Evolutionary conservation across 2,888 invertebrate species (phyloP).

Genomic region (Torymus aiolomorphi): DNA sequence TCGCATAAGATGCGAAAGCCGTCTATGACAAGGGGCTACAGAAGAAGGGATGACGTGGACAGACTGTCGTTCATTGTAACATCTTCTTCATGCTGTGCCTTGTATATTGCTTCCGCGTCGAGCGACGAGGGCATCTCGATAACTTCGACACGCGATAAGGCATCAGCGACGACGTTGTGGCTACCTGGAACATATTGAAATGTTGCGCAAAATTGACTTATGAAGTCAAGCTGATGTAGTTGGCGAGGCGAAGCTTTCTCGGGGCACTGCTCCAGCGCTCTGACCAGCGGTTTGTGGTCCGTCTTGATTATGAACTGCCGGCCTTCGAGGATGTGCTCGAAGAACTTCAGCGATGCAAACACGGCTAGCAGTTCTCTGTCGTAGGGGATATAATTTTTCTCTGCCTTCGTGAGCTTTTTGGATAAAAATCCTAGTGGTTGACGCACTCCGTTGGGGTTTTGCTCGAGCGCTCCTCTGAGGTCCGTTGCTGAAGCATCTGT

Average conservation of each 20-base stretch:
- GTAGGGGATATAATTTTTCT: constrained; percentile 61
- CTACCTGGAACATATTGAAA: not conserved
- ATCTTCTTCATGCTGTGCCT: too few species aligned
- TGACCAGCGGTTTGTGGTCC: constrained; percentile 50
- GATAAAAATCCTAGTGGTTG: constrained; percentile 61
- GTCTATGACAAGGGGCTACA: too few species aligned
- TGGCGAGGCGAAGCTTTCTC: not conserved
- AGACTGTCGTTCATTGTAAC: too few species aligned
- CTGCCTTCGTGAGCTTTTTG: constrained; percentile 53
- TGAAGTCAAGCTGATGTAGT: not conserved
- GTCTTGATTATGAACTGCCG: constrained; percentile 34
- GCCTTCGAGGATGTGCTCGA: constrained; percentile 57
- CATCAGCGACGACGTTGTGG: not conserved
- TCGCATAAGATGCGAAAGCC: too few species aligned
- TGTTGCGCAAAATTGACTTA: not conserved
- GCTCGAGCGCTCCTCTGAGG: too few species aligned
- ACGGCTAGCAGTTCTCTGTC: constrained; percentile 62
- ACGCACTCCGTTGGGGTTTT: constrained; percentile 21
- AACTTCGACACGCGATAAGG: not conserved
- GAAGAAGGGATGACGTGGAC: too few species aligned
- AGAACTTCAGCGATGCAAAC: constrained; percentile 57
- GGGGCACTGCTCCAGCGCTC: not conserved
- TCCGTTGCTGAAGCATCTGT: not conserved
- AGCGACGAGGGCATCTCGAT: too few species aligned
- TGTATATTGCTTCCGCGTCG: too few species aligned